Conservation (phyloP, 2,888 invertebrate species). For the Amphipyra berbera region DNA sequence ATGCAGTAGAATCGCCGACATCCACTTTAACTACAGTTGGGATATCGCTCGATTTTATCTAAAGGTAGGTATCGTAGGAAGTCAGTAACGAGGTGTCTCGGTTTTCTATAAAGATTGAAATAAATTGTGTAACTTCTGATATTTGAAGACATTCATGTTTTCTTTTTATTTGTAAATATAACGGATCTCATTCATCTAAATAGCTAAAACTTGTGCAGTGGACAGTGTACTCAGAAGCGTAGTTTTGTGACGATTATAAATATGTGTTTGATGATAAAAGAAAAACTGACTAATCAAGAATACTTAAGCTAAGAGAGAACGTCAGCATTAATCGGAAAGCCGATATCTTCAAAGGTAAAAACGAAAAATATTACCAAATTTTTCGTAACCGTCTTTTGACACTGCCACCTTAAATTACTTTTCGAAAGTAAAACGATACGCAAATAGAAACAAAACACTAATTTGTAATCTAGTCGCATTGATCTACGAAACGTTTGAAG, state of each 20-base stretch:
- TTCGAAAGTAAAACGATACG: slow-evolving; percentile 39
- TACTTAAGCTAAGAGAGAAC: no score
- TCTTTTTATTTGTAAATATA: no score
- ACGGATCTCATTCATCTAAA: no score
- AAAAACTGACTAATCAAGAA: no score
- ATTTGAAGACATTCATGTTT: background rate
- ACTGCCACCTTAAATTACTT: slow-evolving; percentile 12
- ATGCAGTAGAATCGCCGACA: slow-evolving; percentile 19
- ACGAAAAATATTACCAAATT: background rate
- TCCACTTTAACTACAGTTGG: slow-evolving; percentile 21
- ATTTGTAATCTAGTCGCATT: slow-evolving; percentile 29
- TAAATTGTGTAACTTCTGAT: background rate
- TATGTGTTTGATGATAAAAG: no score
- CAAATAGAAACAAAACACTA: slow-evolving; percentile 31
- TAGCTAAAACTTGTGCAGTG: no score
- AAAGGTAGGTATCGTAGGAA: slow-evolving; percentile 15
- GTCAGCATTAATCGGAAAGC: no score
- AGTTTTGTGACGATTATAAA: no score
- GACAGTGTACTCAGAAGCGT: no score
- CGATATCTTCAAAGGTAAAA: background rate
- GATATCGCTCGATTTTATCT: slow-evolving; percentile 20
- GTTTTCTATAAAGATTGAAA: background rate
- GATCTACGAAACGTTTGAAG: slow-evolving; percentile 31
- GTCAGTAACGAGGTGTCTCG: slow-evolving; percentile 7
- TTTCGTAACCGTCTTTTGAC: background rate